Percentiles rank a stretch among this genome's conserved stretches.
These are phyloP conservation scores for Limnephilus rhombicus DNA, from an alignment of 2,888 invertebrate species.

Conservation along the genomic window DNA sequence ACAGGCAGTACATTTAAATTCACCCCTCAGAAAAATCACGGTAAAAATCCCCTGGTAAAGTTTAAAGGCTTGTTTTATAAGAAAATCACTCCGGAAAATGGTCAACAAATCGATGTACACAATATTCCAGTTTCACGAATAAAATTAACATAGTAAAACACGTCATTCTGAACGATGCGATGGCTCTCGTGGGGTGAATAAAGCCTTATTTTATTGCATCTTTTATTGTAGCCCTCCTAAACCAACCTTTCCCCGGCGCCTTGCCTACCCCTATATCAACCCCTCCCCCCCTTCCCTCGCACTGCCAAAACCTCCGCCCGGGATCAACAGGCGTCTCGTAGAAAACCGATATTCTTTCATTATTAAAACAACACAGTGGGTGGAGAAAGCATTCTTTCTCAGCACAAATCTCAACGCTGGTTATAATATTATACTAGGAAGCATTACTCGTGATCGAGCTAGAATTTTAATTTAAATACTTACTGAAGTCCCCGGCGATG, in stretches of 20 bases:
- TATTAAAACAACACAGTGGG: slow-evolving; percentile 10
- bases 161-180: slow-evolving; percentile 20
- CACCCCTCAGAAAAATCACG: neutral
- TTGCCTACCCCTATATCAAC: neutral
- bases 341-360: slow-evolving; percentile 24
- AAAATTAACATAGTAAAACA: slow-evolving; percentile 17
- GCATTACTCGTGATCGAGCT: neutral
- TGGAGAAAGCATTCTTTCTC: neutral
- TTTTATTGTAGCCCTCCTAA: slow-evolving; percentile 6
- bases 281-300: neutral
- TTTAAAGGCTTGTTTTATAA: neutral
- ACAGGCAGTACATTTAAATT: neutral
- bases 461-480: too few relatives aligned
- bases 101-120: neutral
- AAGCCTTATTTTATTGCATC: slow-evolving; percentile 29
- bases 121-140: neutral
- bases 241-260: neutral
- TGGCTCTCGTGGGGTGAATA: slow-evolving; percentile 3
- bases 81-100: neutral
- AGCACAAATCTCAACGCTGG: neutral
- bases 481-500: too few relatives aligned
- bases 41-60: neutral
- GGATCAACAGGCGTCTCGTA: slow-evolving; percentile 16
- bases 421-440: neutral
- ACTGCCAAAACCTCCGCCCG: neutral